Percentiles rank a stretch among this genome's conserved stretches.
Conservation (phyloP, 2,797 vertebrate species). For the Smutsia gigantea region DNA sequence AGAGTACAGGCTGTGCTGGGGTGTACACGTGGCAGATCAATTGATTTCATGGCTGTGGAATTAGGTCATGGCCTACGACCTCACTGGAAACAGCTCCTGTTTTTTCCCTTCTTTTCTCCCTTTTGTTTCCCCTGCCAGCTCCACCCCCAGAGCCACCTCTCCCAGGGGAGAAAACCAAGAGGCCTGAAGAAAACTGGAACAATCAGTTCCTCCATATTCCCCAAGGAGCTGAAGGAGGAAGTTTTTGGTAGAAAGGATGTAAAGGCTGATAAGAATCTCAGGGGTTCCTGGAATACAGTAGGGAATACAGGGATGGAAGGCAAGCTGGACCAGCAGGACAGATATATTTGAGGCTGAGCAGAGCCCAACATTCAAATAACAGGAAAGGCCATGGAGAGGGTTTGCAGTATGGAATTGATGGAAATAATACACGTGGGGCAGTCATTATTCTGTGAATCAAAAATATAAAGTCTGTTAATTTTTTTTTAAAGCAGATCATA, state of each 20-base stretch:
- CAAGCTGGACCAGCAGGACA: neutral
- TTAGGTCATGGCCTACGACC: conserved; percentile 12
- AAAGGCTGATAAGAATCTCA: conserved; percentile 60
- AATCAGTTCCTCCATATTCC: conserved; percentile 56
- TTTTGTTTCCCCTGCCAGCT: conserved; percentile 65
- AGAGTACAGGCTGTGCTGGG: conserved; percentile 30
- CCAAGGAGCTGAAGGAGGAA: conserved; percentile 69
- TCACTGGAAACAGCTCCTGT: neutral
- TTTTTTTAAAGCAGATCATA: neutral
- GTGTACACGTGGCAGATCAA: neutral
- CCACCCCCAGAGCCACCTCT: conserved; percentile 59
- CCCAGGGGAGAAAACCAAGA: conserved; percentile 58
- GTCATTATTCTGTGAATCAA: neutral
- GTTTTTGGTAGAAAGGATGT: conserved; percentile 68
- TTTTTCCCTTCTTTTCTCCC: conserved; percentile 58
- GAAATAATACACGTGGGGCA: neutral
- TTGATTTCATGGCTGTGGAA: conserved; percentile 61
- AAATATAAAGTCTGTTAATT: neutral
- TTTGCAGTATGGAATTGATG: neutral
- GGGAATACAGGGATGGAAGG: neutral
- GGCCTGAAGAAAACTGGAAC: conserved; percentile 52
- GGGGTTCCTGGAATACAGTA: conserved; percentile 33
- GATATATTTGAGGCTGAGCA: neutral
- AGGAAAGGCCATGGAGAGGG: neutral
- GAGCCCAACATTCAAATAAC: neutral